Base-by-base conservation (phyloP, 2,888 invertebrate genomes). In the Mythimna impura region DNA sequence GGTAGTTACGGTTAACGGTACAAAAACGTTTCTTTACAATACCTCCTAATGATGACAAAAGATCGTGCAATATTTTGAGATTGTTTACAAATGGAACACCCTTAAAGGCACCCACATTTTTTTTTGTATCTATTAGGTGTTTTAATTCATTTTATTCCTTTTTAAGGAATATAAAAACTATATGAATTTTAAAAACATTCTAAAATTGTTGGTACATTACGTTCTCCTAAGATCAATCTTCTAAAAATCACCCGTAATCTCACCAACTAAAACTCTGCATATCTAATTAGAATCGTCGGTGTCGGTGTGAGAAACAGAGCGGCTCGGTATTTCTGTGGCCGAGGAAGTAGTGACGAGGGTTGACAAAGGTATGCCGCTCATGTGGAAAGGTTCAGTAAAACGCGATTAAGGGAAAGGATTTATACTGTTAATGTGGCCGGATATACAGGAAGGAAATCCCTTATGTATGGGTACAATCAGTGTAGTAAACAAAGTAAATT, bases 401-500 rank as follows among this genome's bases (percentile, higher is more conserved):
- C 14, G 65, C 54, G 65, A 80, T 80, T 78, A 80, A 65, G 30
- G 60, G 40, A 72, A 69, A 57, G 63, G 80, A 80, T 76, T 80
- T 78, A 80, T 43, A 40, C 63, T 25, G 47, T 25, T 80, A 65
- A 69, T 70, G 71, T 71, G 40, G 10, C 6, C 8, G 50, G 58
- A 55, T 66, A 55, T 34, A 40, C n/a, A 20, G 25, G 14, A 55
- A 58, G 62, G 7, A 3, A 54, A 76, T 40, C 17, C 14, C 2
- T 5, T 47, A 30, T 17, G 50, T 14, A 14, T 17, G 7, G 12
- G 7, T 20, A 17, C 0, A 17, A 25, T 71, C 12, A 36, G 25
- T 25, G 20, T 17, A 12, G n/a, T 7, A 50, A 43, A 14, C 4
- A 14, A 5, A 17, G 7, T n/a, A 9, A 17, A 1, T 22, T 20